Conservation (phyloP, 2,113 vertebrate species). For the Pica pica region DNA sequence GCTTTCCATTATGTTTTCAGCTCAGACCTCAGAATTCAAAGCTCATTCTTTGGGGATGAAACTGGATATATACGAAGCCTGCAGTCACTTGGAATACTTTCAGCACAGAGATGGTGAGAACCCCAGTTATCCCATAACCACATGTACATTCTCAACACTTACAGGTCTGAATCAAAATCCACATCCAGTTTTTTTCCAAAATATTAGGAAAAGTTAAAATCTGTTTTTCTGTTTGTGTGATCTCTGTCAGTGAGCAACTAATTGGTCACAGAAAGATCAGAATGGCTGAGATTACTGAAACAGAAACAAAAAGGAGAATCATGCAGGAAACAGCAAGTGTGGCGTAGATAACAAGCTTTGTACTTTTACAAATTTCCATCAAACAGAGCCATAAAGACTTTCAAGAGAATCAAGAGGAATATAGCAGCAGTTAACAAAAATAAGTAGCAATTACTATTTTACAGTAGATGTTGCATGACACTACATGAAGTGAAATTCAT, state of each 20-base stretch:
- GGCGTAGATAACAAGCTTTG: neutral
- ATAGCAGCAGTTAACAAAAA: neutral
- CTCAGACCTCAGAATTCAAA: slow-evolving; percentile 27
- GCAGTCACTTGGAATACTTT: neutral
- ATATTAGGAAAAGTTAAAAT: neutral
- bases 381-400: neutral
- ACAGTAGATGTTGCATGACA: neutral
- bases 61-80: neutral
- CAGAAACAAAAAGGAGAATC: neutral
- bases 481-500: neutral
- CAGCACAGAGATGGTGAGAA: neutral
- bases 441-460: neutral
- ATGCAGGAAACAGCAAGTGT: neutral
- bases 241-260: neutral
- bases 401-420: neutral
- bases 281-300: neutral
- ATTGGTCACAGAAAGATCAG: neutral
- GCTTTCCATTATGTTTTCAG: slow-evolving; percentile 39
- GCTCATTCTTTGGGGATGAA: slow-evolving; percentile 36
- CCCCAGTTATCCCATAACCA: neutral
- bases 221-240: neutral
- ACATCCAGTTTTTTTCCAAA: neutral
- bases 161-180: neutral
- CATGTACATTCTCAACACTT: fast-evolving
- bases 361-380: neutral